Conservation (phyloP, 2,113 vertebrate species). For the Nycticebus coucang region DNA sequence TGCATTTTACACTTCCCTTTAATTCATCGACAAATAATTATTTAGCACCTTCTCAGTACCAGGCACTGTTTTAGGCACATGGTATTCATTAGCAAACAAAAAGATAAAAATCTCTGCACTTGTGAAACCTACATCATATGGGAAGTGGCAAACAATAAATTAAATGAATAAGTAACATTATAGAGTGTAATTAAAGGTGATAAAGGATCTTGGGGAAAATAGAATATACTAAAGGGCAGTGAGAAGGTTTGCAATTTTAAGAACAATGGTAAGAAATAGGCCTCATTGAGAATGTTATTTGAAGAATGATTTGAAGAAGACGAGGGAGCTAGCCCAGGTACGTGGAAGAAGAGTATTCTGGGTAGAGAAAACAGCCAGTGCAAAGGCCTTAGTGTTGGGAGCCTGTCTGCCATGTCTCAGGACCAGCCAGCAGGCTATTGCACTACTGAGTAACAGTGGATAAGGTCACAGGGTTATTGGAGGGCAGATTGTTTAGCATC, state of each 20-base stretch:
- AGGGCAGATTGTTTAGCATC: slow-evolving; percentile 4
- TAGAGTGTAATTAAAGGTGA: not conserved
- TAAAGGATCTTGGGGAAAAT: not conserved
- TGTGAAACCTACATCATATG: not conserved
- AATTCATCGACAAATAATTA: not conserved
- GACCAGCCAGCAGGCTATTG: not conserved
- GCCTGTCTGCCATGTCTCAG: not conserved
- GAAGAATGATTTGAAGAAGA: not conserved
- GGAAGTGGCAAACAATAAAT: slow-evolving; percentile 18
- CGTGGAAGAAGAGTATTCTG: not conserved
- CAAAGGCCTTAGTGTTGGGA: not conserved
- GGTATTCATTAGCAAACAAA: not conserved
- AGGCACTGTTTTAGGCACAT: not conserved
- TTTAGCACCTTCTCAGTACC: not conserved
- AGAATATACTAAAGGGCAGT: not conserved
- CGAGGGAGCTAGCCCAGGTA: not conserved
- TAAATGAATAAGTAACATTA: slow-evolving; percentile 31
- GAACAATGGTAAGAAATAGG: slow-evolving; percentile 2
- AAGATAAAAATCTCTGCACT: not conserved
- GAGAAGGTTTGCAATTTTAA: slow-evolving; percentile 17
- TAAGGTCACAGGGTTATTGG: not conserved
- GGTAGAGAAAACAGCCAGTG: not conserved
- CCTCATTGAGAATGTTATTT: not conserved
- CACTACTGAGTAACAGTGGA: not conserved
- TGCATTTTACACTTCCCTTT: not conserved